Evolutionary conservation across 2,797 vertebrate species (phyloP), one percentile per base, ranked within the genome.

Genomic region (Sebastes alutus): DNA sequence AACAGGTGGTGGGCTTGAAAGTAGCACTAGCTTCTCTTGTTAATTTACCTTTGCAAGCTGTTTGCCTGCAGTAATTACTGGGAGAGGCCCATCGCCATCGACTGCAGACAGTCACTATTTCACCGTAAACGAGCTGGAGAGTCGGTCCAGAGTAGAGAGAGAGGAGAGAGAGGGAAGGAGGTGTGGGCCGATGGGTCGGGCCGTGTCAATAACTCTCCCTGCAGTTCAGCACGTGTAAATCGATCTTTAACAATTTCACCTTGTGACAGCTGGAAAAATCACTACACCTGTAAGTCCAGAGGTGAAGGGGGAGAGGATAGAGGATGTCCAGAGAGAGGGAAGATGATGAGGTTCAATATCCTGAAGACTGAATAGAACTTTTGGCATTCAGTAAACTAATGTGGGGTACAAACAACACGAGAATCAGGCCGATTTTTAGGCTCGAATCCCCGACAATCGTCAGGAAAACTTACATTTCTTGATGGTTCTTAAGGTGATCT

Each of bases 241-340:
- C 96, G 96, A 97, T 98, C 96, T 97, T 96, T 97, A 96, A 96
- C 96, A 97, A 96, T 97, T 97, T 97, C 96, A 96, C 96, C 95
- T 92, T 16, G 94, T 97, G 97, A 97, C 97, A 97, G 94, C 94
- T 95, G 96, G 96, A 97, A 97, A 97, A 97, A 97, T 97, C 96
- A 95, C 95, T 96, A 93, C 95, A 96, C 96, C 96, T 91, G 93
- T 94, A 95, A 94, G 95, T 97, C 95, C 94, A 96, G 33, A 95
- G 97, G 70, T 84, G 78, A 55, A 76, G 42, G 59, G 60, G 23
- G 35, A 29, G 16, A 14, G 29, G 46, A 38, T 11, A 8, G 22
- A 46, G 30, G 12, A 55, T 63, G 54, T 63, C 23, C 58, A 64
- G 68, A 80, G 83, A 78, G 46, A 66, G 69, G 73, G 62, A 78